Evolutionary conservation across 92 coral and sea anemone genomes (phyloP).

Genomic region (Micromussa lordhowensis): DNA sequence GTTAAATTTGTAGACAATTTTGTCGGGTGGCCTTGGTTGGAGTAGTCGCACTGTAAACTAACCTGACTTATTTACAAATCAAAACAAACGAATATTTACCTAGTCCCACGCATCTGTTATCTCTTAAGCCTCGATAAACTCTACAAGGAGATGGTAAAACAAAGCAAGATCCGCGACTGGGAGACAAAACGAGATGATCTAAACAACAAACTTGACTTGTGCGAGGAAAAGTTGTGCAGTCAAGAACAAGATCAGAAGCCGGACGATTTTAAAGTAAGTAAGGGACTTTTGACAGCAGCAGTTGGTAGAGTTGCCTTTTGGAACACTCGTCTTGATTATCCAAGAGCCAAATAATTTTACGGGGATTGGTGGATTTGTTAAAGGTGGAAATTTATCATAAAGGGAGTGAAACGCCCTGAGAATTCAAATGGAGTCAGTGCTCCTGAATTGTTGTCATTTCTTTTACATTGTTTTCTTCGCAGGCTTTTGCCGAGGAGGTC

Average conservation of each 20-base stretch:
- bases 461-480: neutral
- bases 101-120: neutral
- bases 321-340: too few species aligned
- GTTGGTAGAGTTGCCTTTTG: neutral
- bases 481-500: slow-evolving; percentile 59
- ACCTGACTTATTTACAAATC: too few species aligned
- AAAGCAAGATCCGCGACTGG: slow-evolving; percentile 29
- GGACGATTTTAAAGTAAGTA: neutral
- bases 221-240: slow-evolving; percentile 13
- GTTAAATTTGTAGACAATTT: too few species aligned
- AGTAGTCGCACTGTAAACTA: too few species aligned
- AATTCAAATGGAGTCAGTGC: neutral
- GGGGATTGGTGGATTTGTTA: neutral
- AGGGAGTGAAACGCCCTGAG: neutral
- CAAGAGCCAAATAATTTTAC: neutral
- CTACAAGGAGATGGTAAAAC: slow-evolving; percentile 22
- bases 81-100: neutral
- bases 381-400: neutral
- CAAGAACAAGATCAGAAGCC: neutral
- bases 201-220: slow-evolving; percentile 19
- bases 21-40: too few species aligned
- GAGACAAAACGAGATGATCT: slow-evolving; percentile 33
- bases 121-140: slow-evolving; percentile 22
- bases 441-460: too few species aligned
- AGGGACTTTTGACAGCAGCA: slow-evolving; percentile 8